A percentile compares a stretch with the other conserved stretches of the same genome.
phyloP scores from a whole-genome alignment of 2,797 vertebrate species.

The Karalla daura region DNA sequence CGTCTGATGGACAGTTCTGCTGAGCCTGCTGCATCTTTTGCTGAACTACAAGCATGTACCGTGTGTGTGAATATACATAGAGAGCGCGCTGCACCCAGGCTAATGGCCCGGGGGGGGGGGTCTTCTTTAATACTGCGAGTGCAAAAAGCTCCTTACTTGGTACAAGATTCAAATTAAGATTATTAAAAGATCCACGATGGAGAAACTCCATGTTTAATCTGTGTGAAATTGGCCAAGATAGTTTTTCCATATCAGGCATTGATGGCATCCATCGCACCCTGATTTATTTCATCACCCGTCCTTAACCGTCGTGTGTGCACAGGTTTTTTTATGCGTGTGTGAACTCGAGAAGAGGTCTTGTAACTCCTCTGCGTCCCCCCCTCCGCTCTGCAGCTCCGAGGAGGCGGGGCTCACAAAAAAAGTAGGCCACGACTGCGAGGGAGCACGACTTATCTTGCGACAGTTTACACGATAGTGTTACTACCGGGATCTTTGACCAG shows the following conservation, averaged over 20 bases:
- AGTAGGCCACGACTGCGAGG: constrained; percentile 56
- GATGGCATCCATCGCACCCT: constrained; percentile 8
- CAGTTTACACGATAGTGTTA: constrained; percentile 45
- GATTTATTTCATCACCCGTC: neutral
- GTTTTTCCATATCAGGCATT: constrained; percentile 9
- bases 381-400: constrained; percentile 41
- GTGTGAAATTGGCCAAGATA: constrained; percentile 37
- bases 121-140: constrained; percentile 27
- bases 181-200: constrained; percentile 12
- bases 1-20: constrained; percentile 48
- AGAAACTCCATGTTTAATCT: constrained; percentile 28
- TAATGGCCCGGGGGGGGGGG: constrained; percentile 17
- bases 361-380: constrained; percentile 26
- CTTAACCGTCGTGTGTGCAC: no score
- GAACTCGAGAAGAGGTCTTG: constrained; percentile 10
- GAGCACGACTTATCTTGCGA: constrained; percentile 53
- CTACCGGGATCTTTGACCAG: constrained; percentile 22
- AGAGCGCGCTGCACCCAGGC: no score
- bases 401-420: constrained; percentile 44
- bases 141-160: neutral
- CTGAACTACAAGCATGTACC: neutral
- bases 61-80: constrained; percentile 10
- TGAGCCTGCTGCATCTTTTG: constrained; percentile 55
- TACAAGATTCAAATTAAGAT: constrained; percentile 10
- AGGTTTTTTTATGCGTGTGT: neutral